Base-by-base conservation (phyloP, 2,113 vertebrate species). In the Xerus inauris region DNA sequence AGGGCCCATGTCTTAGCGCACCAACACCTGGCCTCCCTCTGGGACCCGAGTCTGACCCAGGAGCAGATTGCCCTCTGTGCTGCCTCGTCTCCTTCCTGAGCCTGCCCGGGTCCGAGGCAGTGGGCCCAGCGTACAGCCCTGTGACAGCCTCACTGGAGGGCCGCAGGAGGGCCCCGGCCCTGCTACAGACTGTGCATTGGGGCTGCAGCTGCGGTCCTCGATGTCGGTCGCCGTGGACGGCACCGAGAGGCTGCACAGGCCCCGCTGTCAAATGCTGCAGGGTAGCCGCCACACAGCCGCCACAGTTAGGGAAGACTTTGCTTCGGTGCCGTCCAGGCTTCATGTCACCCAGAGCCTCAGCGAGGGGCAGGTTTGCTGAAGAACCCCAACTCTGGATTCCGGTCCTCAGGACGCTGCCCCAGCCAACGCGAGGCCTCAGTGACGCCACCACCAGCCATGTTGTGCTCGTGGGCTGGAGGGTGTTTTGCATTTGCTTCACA, bases 291-390 rank as follows among this genome's bases (percentile, higher is more conserved):
- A 0, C 3, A 22, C 4, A 11, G 16, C 22, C 35, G 1, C 30
- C 7, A 26, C 26, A 1, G 13, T 73, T n/a, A 19, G 49, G 89
- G 32, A 89, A 45, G 65, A 24, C 22, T 40, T 47, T 24, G 6
- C n/a, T 10, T 75, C 71, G 7, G 2, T 6, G 28, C 17, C 32
- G 1, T 7, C 6, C 6, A 5, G 26, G 19, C 30, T 65, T 49
- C 0, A 20, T 38, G 17, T 35, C 62, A 1, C 3, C 7, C 22
- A 30, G 38, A 2, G 49, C 0, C 2, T 2, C 40, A 13, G 3
- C 1, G 16, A 16, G 32, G 38, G 64, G 6, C 16, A 0, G 0
- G 7, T 24, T 20, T 45, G 38, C 24, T n/a, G 19, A 54, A n/a
- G 71, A 67, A 32, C 40, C 0, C 35, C 28, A 0, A 14, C 51